Conservation (phyloP, 2,797 vertebrate species). For the Poeciliopsis presidionis region DNA sequence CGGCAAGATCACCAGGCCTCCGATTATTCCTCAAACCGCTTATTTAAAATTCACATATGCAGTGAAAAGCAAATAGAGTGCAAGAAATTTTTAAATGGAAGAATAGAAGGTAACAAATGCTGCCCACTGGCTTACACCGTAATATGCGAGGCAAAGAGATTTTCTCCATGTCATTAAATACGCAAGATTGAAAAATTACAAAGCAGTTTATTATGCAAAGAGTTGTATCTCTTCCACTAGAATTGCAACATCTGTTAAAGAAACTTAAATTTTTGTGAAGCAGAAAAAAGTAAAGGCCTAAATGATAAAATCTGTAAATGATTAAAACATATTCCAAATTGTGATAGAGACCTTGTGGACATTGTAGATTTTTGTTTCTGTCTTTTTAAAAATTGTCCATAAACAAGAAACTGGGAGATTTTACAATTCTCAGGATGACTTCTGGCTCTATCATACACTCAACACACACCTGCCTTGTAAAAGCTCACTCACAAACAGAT, state of each 20-base stretch:
- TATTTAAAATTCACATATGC: slow-evolving; percentile 74
- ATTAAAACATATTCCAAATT: slow-evolving; percentile 20
- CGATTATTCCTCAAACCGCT: slow-evolving; percentile 65
- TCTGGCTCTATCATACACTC: slow-evolving; percentile 59
- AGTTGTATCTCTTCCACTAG: slow-evolving; percentile 84
- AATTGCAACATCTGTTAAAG: slow-evolving; percentile 78
- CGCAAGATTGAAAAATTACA: slow-evolving; percentile 83
- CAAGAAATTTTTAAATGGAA: slow-evolving; percentile 73
- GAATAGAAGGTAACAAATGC: slow-evolving; percentile 67
- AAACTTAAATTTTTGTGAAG: slow-evolving; percentile 70
- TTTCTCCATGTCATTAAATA: slow-evolving; percentile 71
- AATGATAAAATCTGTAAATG: slow-evolving; percentile 59
- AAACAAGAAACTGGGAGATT: slow-evolving; percentile 31
- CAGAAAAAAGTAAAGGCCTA: slow-evolving; percentile 65
- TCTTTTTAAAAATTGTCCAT: slow-evolving; percentile 25
- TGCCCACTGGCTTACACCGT: slow-evolving; percentile 39
- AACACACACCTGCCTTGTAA: neutral
- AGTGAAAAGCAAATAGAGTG: slow-evolving; percentile 65
- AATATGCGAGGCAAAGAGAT: slow-evolving; percentile 74
- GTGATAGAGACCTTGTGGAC: neutral
- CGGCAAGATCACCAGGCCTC: slow-evolving; percentile 82
- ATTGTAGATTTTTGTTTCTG: slow-evolving; percentile 29
- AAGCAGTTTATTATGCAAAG: slow-evolving; percentile 83
- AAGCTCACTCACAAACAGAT: slow-evolving; percentile 16
- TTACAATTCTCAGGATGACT: slow-evolving; percentile 72